Base-by-base conservation (phyloP, 2,797 vertebrate genomes). In the Brotogeris chrysoptera region DNA sequence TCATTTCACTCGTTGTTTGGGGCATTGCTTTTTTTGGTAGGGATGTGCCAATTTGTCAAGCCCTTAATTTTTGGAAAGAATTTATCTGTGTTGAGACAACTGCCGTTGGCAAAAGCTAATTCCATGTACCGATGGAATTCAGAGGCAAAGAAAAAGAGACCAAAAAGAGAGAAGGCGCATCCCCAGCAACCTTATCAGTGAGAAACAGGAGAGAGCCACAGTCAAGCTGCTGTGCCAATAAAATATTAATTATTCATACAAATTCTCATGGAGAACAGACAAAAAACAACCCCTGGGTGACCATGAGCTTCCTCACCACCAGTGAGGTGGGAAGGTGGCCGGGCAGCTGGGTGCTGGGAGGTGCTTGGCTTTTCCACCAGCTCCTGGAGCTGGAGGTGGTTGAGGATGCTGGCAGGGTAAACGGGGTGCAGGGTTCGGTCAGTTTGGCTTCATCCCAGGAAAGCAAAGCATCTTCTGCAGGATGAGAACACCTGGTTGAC, bases 61-160 rank as follows among this genome's bases (percentile, higher is more conserved):
- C 64, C 47, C 55, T 85, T 69, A 57, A 61, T 82, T 89, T 91
- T 23, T 64, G 14, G 57, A n/a, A 57, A 74, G 41, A 85, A 71
- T 57, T 89, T 89, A 70, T 76, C 80, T 57, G 4, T 21, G 25
- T 66, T 46, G 86, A 89, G 86, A 59, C 72, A 89, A 96, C 57
- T 12, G 59, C 71, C 41, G 16, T 16, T 65, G 72, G 72, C 79
- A 80, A 83, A 76, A 72, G 69, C 55, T 64, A 88, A 84, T 87
- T 81, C 72, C 66, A 92, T 60, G 76, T 44, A 80, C 32, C 61
- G 87, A 78, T 74, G 76, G 49, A 87, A 91, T 96, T 94, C 71
- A 0, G 0, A 86, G 81, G 87, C 38, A 41, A 82, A 47, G 49
- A 20, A 41, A 71, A 80, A 83, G 53, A 86, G 30, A 12, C 30